Conservation (phyloP, 2,797 vertebrate genomes). For the Hafferia zeledoni region DNA sequence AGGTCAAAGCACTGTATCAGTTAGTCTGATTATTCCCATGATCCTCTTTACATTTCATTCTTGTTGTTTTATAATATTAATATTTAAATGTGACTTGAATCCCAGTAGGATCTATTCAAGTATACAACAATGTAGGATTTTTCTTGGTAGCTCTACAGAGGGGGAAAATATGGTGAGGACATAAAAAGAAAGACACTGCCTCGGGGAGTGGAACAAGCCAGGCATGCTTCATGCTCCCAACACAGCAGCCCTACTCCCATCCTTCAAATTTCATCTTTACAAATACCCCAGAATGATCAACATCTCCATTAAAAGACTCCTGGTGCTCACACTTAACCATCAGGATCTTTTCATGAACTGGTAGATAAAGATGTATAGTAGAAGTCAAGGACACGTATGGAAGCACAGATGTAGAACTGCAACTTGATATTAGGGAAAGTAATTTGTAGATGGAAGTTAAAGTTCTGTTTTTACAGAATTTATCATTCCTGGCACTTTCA, state of each 20-base stretch:
- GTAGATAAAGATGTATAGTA: background rate
- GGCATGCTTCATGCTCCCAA: background rate
- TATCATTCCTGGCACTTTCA: background rate
- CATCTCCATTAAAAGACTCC: background rate
- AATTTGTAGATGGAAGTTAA: background rate
- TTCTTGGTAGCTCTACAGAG: background rate
- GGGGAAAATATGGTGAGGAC: background rate
- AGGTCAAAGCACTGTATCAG: background rate
- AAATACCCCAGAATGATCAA: background rate
- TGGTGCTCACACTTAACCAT: background rate
- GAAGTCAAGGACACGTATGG: background rate
- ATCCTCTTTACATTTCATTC: background rate
- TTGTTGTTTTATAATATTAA: background rate
- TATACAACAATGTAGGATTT: background rate
- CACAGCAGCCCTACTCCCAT: background rate
- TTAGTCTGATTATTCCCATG: background rate
- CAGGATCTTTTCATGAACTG: background rate
- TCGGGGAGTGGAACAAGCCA: background rate
- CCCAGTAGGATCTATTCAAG: background rate
- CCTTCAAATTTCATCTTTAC: background rate
- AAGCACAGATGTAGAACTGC: background rate
- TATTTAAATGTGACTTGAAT: background rate
- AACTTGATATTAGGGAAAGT: background rate
- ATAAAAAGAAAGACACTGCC: background rate
- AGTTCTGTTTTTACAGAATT: background rate